Conservation (phyloP, 1,140 invertebrate species). For the Nomia melanderi region DNA sequence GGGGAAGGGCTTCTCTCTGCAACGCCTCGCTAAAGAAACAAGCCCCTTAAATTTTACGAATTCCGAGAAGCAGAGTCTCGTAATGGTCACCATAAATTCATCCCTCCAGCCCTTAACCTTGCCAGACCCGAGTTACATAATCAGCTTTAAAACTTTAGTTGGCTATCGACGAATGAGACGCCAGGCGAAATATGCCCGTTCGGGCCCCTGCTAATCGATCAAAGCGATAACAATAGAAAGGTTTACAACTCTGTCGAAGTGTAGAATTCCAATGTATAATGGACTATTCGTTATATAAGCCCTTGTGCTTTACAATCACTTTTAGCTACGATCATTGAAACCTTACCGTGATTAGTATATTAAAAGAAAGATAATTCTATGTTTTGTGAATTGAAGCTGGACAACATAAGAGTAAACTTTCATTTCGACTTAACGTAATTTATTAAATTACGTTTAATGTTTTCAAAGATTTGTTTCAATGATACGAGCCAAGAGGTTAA, state of each 20-base stretch:
- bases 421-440: too few relatives aligned
- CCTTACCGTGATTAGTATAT: too few relatives aligned
- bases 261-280: not conserved
- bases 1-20: not conserved
- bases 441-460: too few relatives aligned
- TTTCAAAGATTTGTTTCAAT: too few relatives aligned
- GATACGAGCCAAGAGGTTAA: too few relatives aligned
- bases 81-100: conserved; percentile 59
- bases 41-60: conserved; percentile 66
- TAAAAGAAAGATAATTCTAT: too few relatives aligned
- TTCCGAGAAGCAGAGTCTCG: conserved; percentile 59
- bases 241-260: not conserved
- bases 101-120: conserved; percentile 19
- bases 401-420: too few relatives aligned
- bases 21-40: conserved; percentile 50
- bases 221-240: not conserved
- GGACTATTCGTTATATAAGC: too few relatives aligned
- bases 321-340: too few relatives aligned
- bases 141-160: conserved; percentile 40
- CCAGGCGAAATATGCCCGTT: conserved; percentile 29
- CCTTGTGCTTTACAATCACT: too few relatives aligned
- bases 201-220: not conserved
- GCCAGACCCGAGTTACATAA: conserved; percentile 14
- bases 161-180: conserved; percentile 55
- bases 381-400: too few relatives aligned